Conservation (phyloP, 2,113 vertebrate species). For the Bubo blakistoni region DNA sequence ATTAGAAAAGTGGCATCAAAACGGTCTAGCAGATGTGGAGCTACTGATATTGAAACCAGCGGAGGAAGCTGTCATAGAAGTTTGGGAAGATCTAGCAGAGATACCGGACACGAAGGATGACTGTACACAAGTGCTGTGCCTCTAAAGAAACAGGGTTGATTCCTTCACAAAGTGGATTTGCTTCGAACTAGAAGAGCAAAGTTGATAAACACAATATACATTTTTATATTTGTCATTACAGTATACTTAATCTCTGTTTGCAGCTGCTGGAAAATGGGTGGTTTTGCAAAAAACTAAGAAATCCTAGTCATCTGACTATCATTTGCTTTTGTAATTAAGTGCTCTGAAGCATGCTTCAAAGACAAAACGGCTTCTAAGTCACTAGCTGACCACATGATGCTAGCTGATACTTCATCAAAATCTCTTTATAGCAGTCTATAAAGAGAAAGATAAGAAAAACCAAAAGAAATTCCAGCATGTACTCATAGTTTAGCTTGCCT, state of each 20-base stretch:
- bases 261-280: background rate
- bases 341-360: background rate
- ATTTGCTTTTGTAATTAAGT: background rate
- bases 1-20: background rate
- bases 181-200: background rate
- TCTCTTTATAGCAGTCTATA: background rate
- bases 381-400: background rate
- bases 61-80: background rate
- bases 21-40: background rate
- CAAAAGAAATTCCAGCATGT: background rate
- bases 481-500: background rate
- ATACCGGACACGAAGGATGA: background rate
- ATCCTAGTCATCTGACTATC: constrained; percentile 17
- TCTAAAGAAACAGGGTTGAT: background rate
- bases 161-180: background rate
- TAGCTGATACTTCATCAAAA: background rate
- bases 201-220: background rate
- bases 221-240: background rate
- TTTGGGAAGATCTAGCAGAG: background rate
- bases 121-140: background rate
- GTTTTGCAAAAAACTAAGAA: background rate
- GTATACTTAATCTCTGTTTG: background rate
- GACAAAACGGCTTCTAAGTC: constrained; percentile 2
- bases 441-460: background rate
- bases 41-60: background rate